Base-by-base conservation (phyloP, 2,113 vertebrate genomes). In the Numida meleagris region DNA sequence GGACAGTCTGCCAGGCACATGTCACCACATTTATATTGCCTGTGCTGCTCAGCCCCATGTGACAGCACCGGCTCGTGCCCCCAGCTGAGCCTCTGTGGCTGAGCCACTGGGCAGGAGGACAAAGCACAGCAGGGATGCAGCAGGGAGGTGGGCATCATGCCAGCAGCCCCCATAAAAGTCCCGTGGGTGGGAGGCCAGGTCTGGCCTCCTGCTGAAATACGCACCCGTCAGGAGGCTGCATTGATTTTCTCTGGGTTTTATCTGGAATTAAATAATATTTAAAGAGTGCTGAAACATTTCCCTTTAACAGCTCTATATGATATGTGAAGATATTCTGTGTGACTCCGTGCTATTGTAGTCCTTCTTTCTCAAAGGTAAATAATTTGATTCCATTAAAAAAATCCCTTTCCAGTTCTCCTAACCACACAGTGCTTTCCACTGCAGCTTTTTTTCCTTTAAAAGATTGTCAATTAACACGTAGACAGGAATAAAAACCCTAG, bases 191-290 rank as follows among this genome's bases (percentile, higher is more conserved):
- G 57, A 58, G 55, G 31, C 33, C 42, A 25, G 21, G 63, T 85
- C 21, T 55, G 68, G 75, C 85, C 13, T 42, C 53, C 74, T 0
- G 0, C 36, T 92, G 89, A 93, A 90, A 81, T 74, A 84, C n/a
- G 58, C 83, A 27, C 73, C 48, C 0, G 0, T 67, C 61, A 76
- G 0, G 0, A 88, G 76, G 38, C 46, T 74, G 65, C 73, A 94
- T 86, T 62, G 90, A 96, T 93, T 90, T 77, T 83, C 63, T 21
- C 65, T 3, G 0, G 1, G 17, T 86, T 88, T 86, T 86, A 94
- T 68, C 7, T 68, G 88, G 80, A 90, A 92, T 88, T 20, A n/a
- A 38, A 70, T 93, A 78, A 79, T 68, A 82, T 78, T 93, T 88
- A 82, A 89, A 50, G 12, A 77, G 59, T 12, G 36, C 48, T 0